These are phyloP conservation scores for Oxyura jamaicensis DNA, from an alignment of 2,113 vertebrate genomes.

Conservation along the genomic window DNA sequence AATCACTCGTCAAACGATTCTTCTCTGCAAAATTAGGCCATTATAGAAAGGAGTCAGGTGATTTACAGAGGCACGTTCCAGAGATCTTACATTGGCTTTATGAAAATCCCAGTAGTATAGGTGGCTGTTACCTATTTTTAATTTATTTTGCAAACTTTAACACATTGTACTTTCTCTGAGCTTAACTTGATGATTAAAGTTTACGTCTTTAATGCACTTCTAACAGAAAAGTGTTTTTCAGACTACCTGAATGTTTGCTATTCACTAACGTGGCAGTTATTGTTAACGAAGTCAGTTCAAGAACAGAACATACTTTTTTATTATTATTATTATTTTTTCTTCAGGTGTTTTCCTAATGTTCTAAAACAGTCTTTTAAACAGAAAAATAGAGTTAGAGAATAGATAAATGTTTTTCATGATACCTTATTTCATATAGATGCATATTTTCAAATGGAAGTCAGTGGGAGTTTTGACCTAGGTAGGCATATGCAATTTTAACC, in stretches of 20 bases:
- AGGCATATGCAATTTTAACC: neutral
- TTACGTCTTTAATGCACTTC: neutral
- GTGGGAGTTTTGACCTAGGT: neutral
- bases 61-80: neutral
- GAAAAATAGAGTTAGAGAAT: conserved; percentile 19
- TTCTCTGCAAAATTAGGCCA: neutral
- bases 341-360: neutral
- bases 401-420: neutral
- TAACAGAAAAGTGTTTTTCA: conserved; percentile 18
- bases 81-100: neutral
- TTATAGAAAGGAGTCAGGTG: neutral
- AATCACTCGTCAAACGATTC: conserved; percentile 2
- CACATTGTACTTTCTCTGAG: neutral
- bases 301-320: conserved; percentile 1
- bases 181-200: conserved; percentile 19
- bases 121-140: neutral
- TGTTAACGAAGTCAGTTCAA: conserved; percentile 1
- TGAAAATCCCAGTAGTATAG: neutral
- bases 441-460: neutral
- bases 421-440: neutral
- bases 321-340: neutral
- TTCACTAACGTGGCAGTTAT: neutral
- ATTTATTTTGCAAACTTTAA: neutral
- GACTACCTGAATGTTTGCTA: neutral
- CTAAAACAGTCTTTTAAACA: neutral